These are phyloP conservation scores for Hydropsyche betteni DNA, from an alignment of 2,888 invertebrate genomes.

Conservation along the genomic window DNA sequence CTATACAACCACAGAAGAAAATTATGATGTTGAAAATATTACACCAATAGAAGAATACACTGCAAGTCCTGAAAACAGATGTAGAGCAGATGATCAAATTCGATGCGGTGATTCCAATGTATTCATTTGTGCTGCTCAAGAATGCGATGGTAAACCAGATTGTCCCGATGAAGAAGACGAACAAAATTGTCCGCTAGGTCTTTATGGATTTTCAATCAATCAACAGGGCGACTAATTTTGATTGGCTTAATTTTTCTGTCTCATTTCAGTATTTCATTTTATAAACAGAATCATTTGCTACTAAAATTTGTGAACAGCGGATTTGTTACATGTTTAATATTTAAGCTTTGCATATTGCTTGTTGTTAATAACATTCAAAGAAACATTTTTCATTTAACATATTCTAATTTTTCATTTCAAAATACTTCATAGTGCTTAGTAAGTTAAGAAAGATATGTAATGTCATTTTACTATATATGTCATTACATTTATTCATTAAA, in stretches of 20 bases:
- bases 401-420: too few relatives aligned
- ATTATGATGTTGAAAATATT: slow-evolving; percentile 5
- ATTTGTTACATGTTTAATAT: slow-evolving; percentile 34
- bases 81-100: slow-evolving; percentile 43
- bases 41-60: slow-evolving; percentile 35
- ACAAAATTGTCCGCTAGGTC: slow-evolving; percentile 59
- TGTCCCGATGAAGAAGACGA: slow-evolving; percentile 74
- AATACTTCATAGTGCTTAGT: too few relatives aligned
- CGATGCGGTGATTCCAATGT: slow-evolving; percentile 58
- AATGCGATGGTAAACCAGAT: slow-evolving; percentile 69
- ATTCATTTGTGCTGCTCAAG: slow-evolving; percentile 66
- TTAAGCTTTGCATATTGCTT: background rate
- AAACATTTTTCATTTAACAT: too few relatives aligned
- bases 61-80: slow-evolving; percentile 34
- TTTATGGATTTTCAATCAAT: slow-evolving; percentile 1
- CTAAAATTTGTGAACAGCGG: slow-evolving; percentile 33
- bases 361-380: too few relatives aligned
- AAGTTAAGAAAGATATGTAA: too few relatives aligned
- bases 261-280: too few relatives aligned
- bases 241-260: too few relatives aligned
- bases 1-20: background rate
- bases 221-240: too few relatives aligned
- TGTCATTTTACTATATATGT: too few relatives aligned
- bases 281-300: too few relatives aligned
- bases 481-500: too few relatives aligned